Evolutionary conservation across 2,797 vertebrate genomes (phyloP).

Genomic region (Schizopygopsis malacanthus): DNA sequence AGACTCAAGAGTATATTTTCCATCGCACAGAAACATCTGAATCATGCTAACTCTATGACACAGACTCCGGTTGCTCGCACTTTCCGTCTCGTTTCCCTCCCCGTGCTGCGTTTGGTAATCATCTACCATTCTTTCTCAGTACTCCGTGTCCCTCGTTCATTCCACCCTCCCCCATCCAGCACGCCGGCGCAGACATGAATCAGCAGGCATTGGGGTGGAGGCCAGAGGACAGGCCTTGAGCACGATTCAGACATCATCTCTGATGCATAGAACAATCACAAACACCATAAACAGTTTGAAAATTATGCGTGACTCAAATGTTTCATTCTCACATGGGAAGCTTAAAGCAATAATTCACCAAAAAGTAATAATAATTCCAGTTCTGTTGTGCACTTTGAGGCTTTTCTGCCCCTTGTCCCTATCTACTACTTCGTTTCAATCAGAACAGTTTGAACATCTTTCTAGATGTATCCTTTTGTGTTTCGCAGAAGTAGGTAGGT

Average conservation of each 20-base stretch:
- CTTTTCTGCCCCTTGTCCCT: not conserved
- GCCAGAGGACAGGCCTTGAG: conserved; percentile 63
- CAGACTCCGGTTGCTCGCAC: conserved; percentile 2
- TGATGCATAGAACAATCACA: conserved; percentile 13
- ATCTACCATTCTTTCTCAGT: conserved; percentile 40
- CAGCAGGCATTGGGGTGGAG: conserved; percentile 60
- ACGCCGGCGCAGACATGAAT: conserved; percentile 58
- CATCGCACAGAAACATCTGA: conserved; percentile 35
- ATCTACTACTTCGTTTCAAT: not conserved
- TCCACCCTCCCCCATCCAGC: conserved; percentile 47
- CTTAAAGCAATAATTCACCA: not conserved
- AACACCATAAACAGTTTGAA: not conserved
- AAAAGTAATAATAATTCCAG: not conserved
- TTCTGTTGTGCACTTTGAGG: not conserved
- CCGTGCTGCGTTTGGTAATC: conserved; percentile 35
- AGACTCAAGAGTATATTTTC: conserved; percentile 25
- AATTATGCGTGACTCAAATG: not conserved
- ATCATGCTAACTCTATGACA: conserved; percentile 36
- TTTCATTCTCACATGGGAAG: not conserved
- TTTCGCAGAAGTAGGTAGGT: not conserved
- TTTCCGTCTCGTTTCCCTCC: conserved; percentile 35
- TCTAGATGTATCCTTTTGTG: not conserved
- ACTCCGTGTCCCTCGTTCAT: conserved; percentile 39
- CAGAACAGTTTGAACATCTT: not conserved
- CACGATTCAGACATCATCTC: conserved; percentile 31